These are phyloP conservation scores for Limulus polyphemus DNA, from an alignment of 2,888 invertebrate species.

Conservation along the genomic window DNA sequence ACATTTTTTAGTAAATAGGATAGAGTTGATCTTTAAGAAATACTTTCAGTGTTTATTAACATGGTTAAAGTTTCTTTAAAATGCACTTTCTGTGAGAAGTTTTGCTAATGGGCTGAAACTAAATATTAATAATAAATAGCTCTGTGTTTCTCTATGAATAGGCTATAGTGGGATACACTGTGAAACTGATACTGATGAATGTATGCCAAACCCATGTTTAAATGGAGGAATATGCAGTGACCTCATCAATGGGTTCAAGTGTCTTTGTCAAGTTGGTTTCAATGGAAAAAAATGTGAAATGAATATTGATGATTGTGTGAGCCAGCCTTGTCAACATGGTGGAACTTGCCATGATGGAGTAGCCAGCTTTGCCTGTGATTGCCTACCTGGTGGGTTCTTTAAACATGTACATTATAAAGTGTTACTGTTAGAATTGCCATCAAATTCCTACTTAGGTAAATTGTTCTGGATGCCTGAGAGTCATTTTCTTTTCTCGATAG, in stretches of 20 bases:
- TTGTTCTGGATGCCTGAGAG: too few species aligned
- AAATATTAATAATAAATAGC: too few species aligned
- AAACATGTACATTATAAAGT: too few species aligned
- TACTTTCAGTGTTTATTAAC: too few species aligned
- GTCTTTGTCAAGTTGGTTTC: constrained; percentile 69
- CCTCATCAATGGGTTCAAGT: constrained; percentile 35
- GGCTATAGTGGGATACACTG: constrained; percentile 31
- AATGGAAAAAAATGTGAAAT: constrained; percentile 70
- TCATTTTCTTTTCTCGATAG: too few species aligned
- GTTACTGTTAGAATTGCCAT: too few species aligned
- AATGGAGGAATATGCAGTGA: constrained; percentile 35
- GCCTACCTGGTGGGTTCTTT: constrained; percentile 39
- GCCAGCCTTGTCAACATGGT: constrained; percentile 65
- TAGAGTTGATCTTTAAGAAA: too few species aligned
- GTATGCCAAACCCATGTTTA: constrained; percentile 69
- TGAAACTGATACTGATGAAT: constrained; percentile 77
- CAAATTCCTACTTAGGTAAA: too few species aligned
- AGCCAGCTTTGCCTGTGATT: constrained; percentile 70
- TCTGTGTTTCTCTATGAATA: not conserved
- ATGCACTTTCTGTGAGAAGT: too few species aligned
- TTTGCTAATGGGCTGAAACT: too few species aligned
- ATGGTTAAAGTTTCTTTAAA: too few species aligned
- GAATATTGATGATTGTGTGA: constrained; percentile 79
- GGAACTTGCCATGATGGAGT: constrained; percentile 76
- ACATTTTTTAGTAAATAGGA: too few species aligned